Evolutionary conservation across 2,797 vertebrate genomes (phyloP).

Genomic region (Brachyrhaphis roseni): DNA sequence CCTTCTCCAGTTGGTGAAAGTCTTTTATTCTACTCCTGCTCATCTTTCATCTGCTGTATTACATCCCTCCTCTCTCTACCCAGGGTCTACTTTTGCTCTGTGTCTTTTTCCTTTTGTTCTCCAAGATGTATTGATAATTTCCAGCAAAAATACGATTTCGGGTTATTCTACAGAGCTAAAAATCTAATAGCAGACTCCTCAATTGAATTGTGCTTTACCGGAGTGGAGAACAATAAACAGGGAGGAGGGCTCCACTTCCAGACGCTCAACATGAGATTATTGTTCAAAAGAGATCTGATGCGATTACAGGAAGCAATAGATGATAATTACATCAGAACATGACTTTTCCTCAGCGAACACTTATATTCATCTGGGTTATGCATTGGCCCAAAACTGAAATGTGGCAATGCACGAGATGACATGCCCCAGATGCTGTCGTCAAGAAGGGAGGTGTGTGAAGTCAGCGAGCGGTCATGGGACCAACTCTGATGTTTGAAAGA

Average conservation of each 20-base stretch:
- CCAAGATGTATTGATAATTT: conserved; percentile 99
- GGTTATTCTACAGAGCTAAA: conserved; percentile 95
- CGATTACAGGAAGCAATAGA: conserved; percentile 96
- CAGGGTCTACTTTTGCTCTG: conserved; percentile 89
- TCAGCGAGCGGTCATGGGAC: conserved; percentile 51
- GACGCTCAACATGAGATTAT: conserved; percentile 91
- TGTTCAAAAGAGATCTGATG: conserved; percentile 94
- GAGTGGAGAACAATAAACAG: conserved; percentile 99
- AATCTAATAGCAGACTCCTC: conserved; percentile 94
- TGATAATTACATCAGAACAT: conserved; percentile 95
- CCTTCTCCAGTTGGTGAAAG: conserved; percentile 65
- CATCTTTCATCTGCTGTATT: conserved; percentile 69
- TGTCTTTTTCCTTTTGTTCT: conserved; percentile 94
- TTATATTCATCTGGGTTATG: conserved; percentile 84
- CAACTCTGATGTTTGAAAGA: conserved; percentile 13
- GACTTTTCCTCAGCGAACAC: conserved; percentile 82
- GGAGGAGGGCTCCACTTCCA: conserved; percentile 86
- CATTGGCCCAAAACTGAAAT: conserved; percentile 74
- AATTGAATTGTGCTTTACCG: conserved; percentile 96
- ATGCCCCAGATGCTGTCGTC: conserved; percentile 37
- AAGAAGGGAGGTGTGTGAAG: conserved; percentile 28
- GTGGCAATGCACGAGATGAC: conserved; percentile 72
- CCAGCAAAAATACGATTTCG: conserved; percentile 97
- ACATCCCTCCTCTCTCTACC: conserved; percentile 62
- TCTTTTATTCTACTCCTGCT: conserved; percentile 62